Evolutionary conservation across 2,888 invertebrate genomes (phyloP).

Genomic region (Pollenia angustigena): DNA sequence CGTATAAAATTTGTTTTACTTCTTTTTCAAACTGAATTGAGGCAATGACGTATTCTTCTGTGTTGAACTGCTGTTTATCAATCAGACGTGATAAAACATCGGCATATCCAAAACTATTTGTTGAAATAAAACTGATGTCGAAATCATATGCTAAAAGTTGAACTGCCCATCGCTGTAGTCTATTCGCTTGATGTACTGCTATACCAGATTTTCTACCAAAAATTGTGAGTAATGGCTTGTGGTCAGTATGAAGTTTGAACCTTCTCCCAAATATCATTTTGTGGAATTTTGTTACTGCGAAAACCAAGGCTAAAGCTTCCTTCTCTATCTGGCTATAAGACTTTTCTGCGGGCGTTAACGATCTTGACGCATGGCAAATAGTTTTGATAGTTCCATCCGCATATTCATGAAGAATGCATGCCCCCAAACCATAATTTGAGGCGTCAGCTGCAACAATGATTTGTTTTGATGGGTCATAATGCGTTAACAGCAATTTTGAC

Average conservation of each 20-base stretch:
- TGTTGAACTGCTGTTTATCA: too few species aligned
- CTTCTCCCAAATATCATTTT: constrained; percentile 63
- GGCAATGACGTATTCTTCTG: too few species aligned
- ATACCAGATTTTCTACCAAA: too few species aligned
- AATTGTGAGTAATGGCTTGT: constrained; percentile 59
- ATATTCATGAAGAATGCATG: constrained; percentile 71
- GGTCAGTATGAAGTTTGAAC: constrained; percentile 71
- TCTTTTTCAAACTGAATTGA: neutral
- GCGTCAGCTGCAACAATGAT: constrained; percentile 74
- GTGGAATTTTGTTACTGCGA: constrained; percentile 71
- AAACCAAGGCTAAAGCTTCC: constrained; percentile 65
- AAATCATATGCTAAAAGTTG: too few species aligned
- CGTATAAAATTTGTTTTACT: constrained; percentile 44
- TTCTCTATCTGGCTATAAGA: constrained; percentile 71
- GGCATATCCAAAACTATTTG: too few species aligned
- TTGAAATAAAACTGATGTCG: too few species aligned
- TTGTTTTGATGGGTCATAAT: constrained; percentile 68
- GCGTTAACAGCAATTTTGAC: constrained; percentile 66
- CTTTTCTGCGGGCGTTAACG: constrained; percentile 62
- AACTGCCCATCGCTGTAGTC: too few species aligned
- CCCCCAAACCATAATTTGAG: constrained; percentile 69
- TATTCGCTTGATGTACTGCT: too few species aligned
- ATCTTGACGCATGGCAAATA: constrained; percentile 75
- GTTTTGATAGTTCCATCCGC: constrained; percentile 77
- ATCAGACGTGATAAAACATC: too few species aligned